Conservation (phyloP, 2,888 invertebrate genomes). For the Pharmacophagus antenor region DNA sequence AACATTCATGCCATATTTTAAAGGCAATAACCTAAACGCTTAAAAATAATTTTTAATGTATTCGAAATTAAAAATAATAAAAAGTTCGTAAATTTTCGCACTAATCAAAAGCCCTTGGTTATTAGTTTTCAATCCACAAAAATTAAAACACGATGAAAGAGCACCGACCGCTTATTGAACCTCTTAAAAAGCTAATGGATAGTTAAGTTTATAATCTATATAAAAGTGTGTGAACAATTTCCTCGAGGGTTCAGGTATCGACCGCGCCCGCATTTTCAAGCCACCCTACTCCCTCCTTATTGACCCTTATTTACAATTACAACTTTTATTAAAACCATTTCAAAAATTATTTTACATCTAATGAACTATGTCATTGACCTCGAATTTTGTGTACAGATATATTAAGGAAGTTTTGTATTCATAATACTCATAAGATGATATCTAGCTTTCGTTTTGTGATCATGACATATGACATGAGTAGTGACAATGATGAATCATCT, state of each 20-base stretch:
- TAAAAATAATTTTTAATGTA: no score
- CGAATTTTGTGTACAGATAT: constrained; percentile 1
- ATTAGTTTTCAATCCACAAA: background rate
- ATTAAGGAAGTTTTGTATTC: no score
- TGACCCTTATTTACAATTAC: constrained; percentile 38
- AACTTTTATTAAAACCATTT: constrained; percentile 27
- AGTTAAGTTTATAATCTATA: constrained; percentile 14
- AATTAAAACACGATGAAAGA: background rate
- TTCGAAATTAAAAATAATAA: no score
- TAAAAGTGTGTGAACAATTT: constrained; percentile 42
- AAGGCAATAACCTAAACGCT: no score
- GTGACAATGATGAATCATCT: no score
- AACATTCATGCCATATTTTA: no score
- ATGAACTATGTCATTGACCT: constrained; percentile 24
- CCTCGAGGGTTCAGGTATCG: constrained; percentile 52
- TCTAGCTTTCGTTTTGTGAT: no score
- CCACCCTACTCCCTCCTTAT: constrained; percentile 42
- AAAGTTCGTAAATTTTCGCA: no score
- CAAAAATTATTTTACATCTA: constrained; percentile 23
- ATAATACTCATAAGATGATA: no score
- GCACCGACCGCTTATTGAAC: background rate
- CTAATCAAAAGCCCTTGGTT: background rate
- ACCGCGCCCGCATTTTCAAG: constrained; percentile 60
- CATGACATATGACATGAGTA: no score
- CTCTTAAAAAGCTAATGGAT: background rate